These are phyloP conservation scores for Dromiciops gliroides DNA, from an alignment of 2,113 vertebrate genomes.

Conservation along the genomic window DNA sequence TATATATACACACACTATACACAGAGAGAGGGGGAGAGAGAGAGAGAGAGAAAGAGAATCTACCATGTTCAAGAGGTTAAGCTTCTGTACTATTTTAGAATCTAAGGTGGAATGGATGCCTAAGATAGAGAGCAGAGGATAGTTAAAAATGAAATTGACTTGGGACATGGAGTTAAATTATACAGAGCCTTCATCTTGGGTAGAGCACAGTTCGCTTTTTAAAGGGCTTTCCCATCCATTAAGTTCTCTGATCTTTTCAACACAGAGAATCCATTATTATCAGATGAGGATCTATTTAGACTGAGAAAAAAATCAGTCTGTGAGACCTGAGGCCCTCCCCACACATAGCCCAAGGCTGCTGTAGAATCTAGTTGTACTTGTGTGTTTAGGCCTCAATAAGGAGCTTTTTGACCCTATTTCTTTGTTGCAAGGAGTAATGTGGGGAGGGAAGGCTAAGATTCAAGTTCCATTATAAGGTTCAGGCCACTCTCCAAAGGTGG, in stretches of 20 bases:
- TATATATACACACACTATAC: too few relatives aligned
- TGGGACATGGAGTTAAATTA: constrained; percentile 7
- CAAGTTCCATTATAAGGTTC: background rate
- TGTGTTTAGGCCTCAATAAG: background rate
- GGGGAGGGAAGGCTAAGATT: background rate
- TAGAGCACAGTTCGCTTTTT: background rate
- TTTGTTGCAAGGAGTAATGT: background rate
- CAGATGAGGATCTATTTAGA: background rate
- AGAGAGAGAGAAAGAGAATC: background rate
- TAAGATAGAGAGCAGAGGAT: too few relatives aligned
- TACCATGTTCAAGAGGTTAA: background rate
- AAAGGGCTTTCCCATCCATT: background rate
- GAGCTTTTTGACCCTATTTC: background rate
- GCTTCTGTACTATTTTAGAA: background rate
- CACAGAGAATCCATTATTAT: background rate
- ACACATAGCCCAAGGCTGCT: constrained; percentile 10
- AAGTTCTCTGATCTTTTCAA: constrained; percentile 32
- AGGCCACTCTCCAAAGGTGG: background rate
- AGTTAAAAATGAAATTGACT: background rate
- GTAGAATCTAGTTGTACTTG: background rate
- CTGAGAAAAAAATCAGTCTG: constrained; percentile 26
- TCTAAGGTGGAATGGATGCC: background rate
- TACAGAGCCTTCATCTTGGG: background rate
- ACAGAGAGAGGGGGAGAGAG: too few relatives aligned
- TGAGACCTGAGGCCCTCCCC: background rate